phyloP scores from a whole-genome alignment of 2,888 invertebrate genomes.

The Ochlodes sylvanus region DNA sequence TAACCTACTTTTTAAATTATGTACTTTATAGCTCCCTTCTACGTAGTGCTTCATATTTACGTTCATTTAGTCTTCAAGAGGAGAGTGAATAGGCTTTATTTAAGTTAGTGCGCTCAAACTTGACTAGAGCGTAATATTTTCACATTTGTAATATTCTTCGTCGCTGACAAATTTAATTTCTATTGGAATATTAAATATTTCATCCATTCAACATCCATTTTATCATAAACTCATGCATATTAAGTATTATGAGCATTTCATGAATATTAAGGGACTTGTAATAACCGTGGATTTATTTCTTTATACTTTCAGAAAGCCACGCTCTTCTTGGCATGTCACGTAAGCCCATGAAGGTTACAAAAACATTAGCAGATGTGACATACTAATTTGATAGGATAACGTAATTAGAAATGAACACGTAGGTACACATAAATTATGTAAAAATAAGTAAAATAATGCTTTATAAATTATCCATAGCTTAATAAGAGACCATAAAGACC shows the following conservation, averaged over 20 bases:
- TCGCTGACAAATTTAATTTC: neutral
- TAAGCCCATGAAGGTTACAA: constrained; percentile 14
- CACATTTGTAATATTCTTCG: too few relatives aligned
- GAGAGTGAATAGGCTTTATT: too few relatives aligned
- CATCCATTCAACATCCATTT: constrained; percentile 12
- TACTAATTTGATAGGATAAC: constrained; percentile 19
- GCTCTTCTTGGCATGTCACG: constrained; percentile 15
- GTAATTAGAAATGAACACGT: constrained; percentile 7
- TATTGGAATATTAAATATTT: neutral
- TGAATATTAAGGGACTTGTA: constrained; percentile 18
- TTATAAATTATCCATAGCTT: too few relatives aligned
- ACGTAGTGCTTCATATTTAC: too few relatives aligned
- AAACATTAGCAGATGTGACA: constrained; percentile 19
- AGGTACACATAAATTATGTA: too few relatives aligned
- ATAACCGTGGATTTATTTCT: constrained; percentile 13
- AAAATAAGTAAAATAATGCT: too few relatives aligned
- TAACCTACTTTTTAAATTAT: too few relatives aligned
- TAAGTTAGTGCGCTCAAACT: too few relatives aligned
- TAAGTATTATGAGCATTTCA: constrained; percentile 26
- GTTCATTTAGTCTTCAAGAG: too few relatives aligned
- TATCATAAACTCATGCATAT: constrained; percentile 25
- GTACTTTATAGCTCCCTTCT: too few relatives aligned
- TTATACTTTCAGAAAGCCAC: constrained; percentile 4
- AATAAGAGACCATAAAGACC: too few relatives aligned
- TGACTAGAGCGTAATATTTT: too few relatives aligned